phyloP scores from a whole-genome alignment of 2,888 invertebrate species.

The Calliopum simillimum region DNA sequence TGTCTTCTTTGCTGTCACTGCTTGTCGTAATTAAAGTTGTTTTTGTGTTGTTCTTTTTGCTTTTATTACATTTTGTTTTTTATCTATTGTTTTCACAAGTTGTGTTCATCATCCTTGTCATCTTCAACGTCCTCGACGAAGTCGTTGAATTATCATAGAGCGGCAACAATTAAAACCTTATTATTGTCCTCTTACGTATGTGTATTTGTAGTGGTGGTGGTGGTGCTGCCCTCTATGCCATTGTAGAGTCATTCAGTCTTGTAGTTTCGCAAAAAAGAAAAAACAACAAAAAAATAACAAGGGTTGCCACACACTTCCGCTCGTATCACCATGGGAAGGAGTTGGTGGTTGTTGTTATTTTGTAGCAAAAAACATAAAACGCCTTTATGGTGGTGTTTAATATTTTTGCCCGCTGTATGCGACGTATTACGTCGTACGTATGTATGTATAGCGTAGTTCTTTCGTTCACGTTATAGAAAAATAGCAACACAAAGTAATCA shows the following conservation, averaged over 20 bases:
- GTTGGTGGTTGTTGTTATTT: neutral
- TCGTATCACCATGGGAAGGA: no score
- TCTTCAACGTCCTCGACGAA: neutral
- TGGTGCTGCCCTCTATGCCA: neutral
- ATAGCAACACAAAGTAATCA: conserved; percentile 14
- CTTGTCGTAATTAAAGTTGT: conserved; percentile 13
- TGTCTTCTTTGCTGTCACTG: neutral
- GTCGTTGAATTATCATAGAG: conserved; percentile 13
- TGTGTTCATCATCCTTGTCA: neutral
- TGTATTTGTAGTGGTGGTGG: neutral
- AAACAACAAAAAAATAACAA: neutral
- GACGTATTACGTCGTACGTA: no score
- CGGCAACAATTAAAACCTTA: conserved; percentile 21
- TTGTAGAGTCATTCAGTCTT: no score
- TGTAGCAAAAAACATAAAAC: conserved; percentile 13
- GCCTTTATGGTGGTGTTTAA: neutral
- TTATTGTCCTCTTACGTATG: neutral
- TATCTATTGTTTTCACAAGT: neutral
- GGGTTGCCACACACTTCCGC: conserved; percentile 2
- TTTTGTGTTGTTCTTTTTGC: conserved; percentile 1
- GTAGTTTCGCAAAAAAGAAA: no score
- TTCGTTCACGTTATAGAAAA: neutral
- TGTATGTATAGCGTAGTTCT: no score
- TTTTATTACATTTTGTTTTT: conserved; percentile 3
- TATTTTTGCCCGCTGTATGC: no score